Evolutionary conservation across 2,888 invertebrate species (phyloP).

Genomic region (Osmoderma eremita): DNA sequence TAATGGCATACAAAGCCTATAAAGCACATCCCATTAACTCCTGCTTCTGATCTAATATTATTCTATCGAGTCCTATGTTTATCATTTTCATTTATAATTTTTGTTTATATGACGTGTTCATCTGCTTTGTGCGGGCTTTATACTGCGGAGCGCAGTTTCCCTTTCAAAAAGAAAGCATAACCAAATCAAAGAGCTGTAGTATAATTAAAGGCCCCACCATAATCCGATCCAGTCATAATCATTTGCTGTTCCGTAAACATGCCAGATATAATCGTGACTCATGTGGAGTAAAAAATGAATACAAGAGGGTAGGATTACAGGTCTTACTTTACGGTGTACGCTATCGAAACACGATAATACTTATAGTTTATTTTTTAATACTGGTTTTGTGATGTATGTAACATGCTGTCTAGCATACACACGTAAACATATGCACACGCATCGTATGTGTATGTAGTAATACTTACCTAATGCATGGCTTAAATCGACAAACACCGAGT

Average conservation of each 20-base stretch:
- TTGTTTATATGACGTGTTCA: constrained; percentile 12
- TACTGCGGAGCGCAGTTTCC: not conserved
- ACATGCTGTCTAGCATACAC: too few relatives aligned
- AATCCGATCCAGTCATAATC: constrained; percentile 31
- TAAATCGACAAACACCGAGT: constrained; percentile 21
- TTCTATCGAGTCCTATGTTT: constrained; percentile 12
- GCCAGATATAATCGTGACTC: constrained; percentile 35
- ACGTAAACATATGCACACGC: too few relatives aligned
- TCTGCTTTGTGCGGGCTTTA: too few relatives aligned
- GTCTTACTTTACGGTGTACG: not conserved
- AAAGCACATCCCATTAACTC: too few relatives aligned
- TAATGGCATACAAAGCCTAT: too few relatives aligned
- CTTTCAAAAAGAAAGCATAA: constrained; percentile 1
- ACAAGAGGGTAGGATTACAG: constrained; percentile 20
- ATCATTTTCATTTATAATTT: constrained; percentile 22
- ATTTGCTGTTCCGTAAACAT: constrained; percentile 26
- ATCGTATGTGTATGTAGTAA: too few relatives aligned
- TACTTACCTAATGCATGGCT: constrained; percentile 14
- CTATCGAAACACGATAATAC: too few relatives aligned
- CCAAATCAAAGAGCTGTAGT: constrained; percentile 23
- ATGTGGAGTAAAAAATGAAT: constrained; percentile 25
- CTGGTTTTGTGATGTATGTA: too few relatives aligned
- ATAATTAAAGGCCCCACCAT: constrained; percentile 33
- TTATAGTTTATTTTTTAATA: too few relatives aligned
- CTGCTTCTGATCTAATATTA: too few relatives aligned